These are phyloP conservation scores for Junco hyemalis DNA, from an alignment of 2,113 vertebrate genomes.

Conservation along the genomic window DNA sequence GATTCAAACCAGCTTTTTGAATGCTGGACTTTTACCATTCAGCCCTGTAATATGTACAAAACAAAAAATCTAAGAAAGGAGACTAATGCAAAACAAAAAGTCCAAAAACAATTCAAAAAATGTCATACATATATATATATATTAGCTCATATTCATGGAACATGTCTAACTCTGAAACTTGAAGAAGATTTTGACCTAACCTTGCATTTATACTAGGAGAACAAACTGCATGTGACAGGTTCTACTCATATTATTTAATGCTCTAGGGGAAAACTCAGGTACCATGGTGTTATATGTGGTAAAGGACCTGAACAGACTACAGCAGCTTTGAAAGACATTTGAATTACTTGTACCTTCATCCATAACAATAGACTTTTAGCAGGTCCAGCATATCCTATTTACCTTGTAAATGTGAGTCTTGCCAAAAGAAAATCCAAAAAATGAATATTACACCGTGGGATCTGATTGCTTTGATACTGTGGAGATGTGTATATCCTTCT, in stretches of 20 bases:
- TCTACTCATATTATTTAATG: constrained; percentile 1
- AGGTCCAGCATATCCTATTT: neutral
- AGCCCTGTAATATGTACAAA: neutral
- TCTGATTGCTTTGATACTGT: neutral
- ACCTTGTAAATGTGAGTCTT: neutral
- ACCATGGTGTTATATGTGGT: neutral
- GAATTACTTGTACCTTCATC: neutral
- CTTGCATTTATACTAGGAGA: neutral
- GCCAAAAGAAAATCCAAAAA: neutral
- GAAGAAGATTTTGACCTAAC: constrained; percentile 38
- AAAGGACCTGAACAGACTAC: neutral
- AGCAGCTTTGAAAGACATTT: neutral
- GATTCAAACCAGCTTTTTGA: neutral
- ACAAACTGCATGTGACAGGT: constrained; percentile 46
- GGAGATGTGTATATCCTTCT: neutral
- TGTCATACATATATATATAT: neutral
- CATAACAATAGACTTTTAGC: neutral
- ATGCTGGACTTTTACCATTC: neutral
- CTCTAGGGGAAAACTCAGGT: constrained; percentile 5
- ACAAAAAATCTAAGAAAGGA: neutral
- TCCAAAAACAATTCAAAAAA: neutral
- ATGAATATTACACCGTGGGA: neutral
- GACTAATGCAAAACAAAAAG: neutral
- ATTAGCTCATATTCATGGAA: neutral
- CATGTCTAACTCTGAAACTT: neutral